phyloP scores from a whole-genome alignment of 2,113 vertebrate species.

The Bombycilla garrulus region DNA sequence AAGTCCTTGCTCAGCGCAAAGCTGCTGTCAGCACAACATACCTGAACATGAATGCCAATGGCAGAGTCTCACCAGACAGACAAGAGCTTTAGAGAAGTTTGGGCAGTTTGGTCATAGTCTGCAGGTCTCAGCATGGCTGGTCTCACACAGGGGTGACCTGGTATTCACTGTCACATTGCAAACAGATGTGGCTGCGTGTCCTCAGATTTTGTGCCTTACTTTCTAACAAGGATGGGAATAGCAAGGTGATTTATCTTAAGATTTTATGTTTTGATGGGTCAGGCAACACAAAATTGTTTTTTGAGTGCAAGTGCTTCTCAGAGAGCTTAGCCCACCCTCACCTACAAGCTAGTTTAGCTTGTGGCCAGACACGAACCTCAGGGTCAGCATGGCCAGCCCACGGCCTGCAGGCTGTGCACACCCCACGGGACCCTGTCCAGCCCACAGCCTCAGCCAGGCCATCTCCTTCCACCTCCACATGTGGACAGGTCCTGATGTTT shows the following conservation, averaged over 20 bases:
- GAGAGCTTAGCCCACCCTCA: not conserved
- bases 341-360: not conserved
- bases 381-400: not conserved
- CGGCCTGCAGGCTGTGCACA: not conserved
- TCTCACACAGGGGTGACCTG: not conserved
- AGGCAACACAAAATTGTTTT: not conserved
- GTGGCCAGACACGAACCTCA: fast-evolving
- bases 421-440: not conserved
- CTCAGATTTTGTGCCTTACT: not conserved
- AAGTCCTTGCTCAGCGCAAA: not conserved
- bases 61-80: not conserved
- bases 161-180: not conserved
- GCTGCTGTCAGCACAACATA: not conserved
- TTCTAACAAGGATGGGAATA: not conserved
- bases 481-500: not conserved
- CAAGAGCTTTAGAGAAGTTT: not conserved
- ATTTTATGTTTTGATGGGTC: not conserved
- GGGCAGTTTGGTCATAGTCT: not conserved
- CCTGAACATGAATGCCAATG: not conserved
- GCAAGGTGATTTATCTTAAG: not conserved
- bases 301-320: not conserved
- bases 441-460: not conserved
- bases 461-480: not conserved
- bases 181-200: not conserved
- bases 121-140: not conserved